A percentile compares a stretch with the other conserved stretches of the same genome.
Evolutionary conservation across 2,797 vertebrate species (phyloP).

Genomic region (Eulemur albifrons): DNA sequence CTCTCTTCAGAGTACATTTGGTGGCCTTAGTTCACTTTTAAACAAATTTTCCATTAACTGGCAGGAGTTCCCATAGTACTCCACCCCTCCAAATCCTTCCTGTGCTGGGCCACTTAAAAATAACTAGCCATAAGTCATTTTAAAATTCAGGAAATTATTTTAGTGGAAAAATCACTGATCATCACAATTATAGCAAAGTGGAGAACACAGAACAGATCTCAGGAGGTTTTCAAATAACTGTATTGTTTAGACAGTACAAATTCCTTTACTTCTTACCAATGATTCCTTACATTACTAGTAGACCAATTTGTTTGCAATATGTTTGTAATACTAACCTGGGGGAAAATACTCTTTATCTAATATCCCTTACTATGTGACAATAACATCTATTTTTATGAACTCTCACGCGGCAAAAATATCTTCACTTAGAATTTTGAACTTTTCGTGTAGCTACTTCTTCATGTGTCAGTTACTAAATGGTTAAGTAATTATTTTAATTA

Average conservation of each 20-base stretch:
- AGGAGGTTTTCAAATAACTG: neutral
- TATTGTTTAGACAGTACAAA: neutral
- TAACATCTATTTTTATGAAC: conserved; percentile 1
- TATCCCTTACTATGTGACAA: neutral
- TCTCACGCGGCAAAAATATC: neutral
- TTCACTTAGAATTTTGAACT: neutral
- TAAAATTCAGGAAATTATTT: conserved; percentile 76
- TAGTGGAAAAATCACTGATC: conserved; percentile 74
- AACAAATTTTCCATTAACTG: conserved; percentile 74
- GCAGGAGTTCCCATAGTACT: conserved; percentile 67
- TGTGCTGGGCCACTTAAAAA: conserved; percentile 81
- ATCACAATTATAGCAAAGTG: conserved; percentile 47
- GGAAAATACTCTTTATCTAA: neutral
- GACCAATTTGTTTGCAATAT: neutral
- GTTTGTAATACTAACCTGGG: neutral
- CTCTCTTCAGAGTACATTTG: neutral
- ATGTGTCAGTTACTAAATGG: neutral
- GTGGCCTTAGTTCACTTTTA: conserved; percentile 61
- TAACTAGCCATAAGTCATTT: conserved; percentile 73
- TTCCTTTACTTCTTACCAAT: neutral
- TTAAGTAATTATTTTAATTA: conserved; percentile 6
- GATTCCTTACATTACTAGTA: neutral
- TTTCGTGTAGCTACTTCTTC: neutral
- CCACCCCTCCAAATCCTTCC: conserved; percentile 85
- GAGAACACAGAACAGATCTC: conserved; percentile 49